These are phyloP conservation scores for Macrosiphum euphorbiae DNA, from an alignment of 2,888 invertebrate species.

Conservation along the genomic window DNA sequence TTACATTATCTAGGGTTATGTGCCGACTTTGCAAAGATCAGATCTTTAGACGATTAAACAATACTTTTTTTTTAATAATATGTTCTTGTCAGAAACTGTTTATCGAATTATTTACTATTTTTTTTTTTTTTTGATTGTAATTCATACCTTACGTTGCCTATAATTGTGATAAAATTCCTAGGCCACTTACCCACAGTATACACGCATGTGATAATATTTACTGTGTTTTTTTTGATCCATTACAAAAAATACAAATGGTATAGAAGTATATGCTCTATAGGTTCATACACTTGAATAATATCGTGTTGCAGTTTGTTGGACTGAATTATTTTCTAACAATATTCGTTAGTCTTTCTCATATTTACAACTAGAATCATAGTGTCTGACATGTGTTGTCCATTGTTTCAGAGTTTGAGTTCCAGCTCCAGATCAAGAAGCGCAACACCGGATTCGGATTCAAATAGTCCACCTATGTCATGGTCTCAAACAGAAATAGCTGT, in stretches of 20 bases:
- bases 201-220: neutral
- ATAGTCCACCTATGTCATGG: conserved; percentile 72
- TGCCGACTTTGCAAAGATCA: neutral
- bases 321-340: neutral
- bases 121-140: conserved; percentile 3
- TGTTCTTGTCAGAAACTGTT: neutral
- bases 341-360: conserved; percentile 27
- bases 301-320: neutral
- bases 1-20: neutral
- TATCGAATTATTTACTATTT: neutral
- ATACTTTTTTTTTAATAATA: neutral
- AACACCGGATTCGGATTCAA: conserved; percentile 90
- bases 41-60: conserved; percentile 4
- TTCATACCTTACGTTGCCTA: neutral
- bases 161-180: conserved; percentile 1
- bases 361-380: neutral
- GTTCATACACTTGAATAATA: neutral
- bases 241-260: too few species aligned
- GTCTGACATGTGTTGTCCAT: conserved; percentile 64
- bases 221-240: neutral
- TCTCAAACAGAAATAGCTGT: conserved; percentile 60
- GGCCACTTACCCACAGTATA: neutral
- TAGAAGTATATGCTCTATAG: neutral
- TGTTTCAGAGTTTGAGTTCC: conserved; percentile 81
- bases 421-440: conserved; percentile 88